These are phyloP conservation scores for Ormyrus nitidulus DNA, from an alignment of 2,888 invertebrate genomes.

Conservation along the genomic window DNA sequence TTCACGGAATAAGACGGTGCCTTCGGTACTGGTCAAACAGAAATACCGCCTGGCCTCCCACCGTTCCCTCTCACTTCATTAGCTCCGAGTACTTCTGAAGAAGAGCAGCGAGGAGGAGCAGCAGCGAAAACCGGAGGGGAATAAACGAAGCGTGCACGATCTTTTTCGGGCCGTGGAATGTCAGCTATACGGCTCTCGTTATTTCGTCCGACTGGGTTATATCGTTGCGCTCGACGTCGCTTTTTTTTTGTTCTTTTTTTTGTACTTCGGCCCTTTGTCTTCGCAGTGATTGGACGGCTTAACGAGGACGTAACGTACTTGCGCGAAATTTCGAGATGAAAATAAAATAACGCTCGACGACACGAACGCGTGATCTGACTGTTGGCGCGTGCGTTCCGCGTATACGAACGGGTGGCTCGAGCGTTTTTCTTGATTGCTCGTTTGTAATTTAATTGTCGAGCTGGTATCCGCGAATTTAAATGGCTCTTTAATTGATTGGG, in stretches of 20 bases:
- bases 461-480: too few species aligned
- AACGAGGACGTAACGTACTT: constrained; percentile 13
- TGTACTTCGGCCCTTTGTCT: neutral
- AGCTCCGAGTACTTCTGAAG: neutral
- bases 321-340: neutral
- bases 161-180: neutral
- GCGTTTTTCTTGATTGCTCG: constrained; percentile 16
- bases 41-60: too few species aligned
- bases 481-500: too few species aligned
- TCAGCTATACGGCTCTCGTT: constrained; percentile 1
- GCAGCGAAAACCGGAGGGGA: neutral
- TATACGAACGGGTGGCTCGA: neutral
- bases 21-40: too few species aligned
- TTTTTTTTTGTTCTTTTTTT: neutral
- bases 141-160: neutral
- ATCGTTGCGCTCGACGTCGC: neutral
- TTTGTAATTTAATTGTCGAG: constrained; percentile 8
- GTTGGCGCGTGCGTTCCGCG: neutral
- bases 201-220: constrained; percentile 19
- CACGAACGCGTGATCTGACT: constrained; percentile 11
- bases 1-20: too few species aligned
- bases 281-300: constrained; percentile 16
- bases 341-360: constrained; percentile 16
- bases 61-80: too few species aligned
- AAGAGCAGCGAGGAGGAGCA: neutral